Percentiles rank a stretch among this genome's conserved stretches.
Conservation (phyloP, 2,888 invertebrate species). For the Oxyteleia sp. region DNA sequence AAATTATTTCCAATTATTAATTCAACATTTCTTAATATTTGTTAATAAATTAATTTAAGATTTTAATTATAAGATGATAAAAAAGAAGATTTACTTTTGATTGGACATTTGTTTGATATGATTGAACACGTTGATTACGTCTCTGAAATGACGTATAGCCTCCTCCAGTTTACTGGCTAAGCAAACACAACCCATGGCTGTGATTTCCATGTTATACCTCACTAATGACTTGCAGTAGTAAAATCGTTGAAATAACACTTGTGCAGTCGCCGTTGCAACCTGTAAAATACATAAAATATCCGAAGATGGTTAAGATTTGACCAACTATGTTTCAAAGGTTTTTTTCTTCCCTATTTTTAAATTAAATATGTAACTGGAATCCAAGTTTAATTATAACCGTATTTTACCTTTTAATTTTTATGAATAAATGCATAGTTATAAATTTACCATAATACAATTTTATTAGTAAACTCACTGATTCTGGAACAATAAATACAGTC, state of each 20-base stretch:
- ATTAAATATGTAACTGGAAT: constrained; percentile 27
- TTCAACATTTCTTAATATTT: too few relatives aligned
- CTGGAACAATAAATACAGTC: too few relatives aligned
- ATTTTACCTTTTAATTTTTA: not conserved
- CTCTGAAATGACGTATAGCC: constrained; percentile 97
- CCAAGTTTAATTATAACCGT: constrained; percentile 8
- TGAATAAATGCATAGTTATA: too few relatives aligned
- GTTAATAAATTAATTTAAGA: too few relatives aligned
- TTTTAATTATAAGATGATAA: too few relatives aligned
- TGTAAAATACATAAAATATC: constrained; percentile 84
- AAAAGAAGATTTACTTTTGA: constrained; percentile 95
- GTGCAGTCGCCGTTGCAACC: constrained; percentile 99
- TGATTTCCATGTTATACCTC: constrained; percentile 98
- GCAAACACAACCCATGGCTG: constrained; percentile 99
- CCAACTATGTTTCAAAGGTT: constrained; percentile 1
- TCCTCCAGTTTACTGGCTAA: constrained; percentile 99
- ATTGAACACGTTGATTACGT: constrained; percentile 99
- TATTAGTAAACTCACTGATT: too few relatives aligned
- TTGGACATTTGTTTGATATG: constrained; percentile 98
- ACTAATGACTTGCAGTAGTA: constrained; percentile 99
- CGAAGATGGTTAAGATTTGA: constrained; percentile 41
- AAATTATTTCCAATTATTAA: too few relatives aligned
- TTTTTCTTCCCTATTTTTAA: not conserved
- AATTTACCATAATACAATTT: too few relatives aligned
- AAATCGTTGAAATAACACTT: constrained; percentile 99